Percentiles rank a stretch among this genome's conserved stretches.
phyloP scores from a whole-genome alignment of 2,113 vertebrate species.

The Plecotus auritus region DNA sequence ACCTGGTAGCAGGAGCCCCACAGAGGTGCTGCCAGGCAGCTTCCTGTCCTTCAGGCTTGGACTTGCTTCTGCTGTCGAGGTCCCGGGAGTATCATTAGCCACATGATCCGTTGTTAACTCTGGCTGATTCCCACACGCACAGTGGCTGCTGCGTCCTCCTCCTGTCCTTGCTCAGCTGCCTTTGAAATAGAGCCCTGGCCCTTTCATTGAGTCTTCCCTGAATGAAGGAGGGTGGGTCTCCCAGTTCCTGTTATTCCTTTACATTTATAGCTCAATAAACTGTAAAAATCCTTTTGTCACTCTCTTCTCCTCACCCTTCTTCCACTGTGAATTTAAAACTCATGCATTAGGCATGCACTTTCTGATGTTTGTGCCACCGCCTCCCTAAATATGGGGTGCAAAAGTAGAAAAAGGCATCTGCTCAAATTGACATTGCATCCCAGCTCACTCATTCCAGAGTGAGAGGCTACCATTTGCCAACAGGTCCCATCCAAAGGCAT shows the following conservation, averaged over 20 bases:
- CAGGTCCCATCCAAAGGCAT: slow-evolving; percentile 9
- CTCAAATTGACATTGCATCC: slow-evolving; percentile 41
- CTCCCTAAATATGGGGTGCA: neutral
- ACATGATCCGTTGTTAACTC: accelerated
- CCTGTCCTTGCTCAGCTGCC: neutral
- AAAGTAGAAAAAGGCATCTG: neutral
- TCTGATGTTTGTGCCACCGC: neutral
- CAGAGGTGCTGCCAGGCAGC: neutral
- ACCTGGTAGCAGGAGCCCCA: neutral
- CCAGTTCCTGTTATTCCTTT: neutral
- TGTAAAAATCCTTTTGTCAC: neutral
- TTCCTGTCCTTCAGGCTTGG: neutral
- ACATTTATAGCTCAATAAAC: neutral
- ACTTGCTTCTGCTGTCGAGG: neutral
- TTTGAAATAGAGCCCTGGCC: neutral
- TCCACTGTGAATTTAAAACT: neutral
- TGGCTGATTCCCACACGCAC: neutral
- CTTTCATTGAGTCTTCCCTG: neutral
- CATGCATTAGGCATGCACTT: neutral
- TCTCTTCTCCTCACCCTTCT: neutral
- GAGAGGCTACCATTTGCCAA: slow-evolving; percentile 55
- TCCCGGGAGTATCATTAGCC: neutral
- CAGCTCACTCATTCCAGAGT: neutral
- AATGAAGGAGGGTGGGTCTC: neutral
- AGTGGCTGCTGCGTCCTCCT: too few relatives aligned